Evolutionary conservation across 1,140 invertebrate genomes (phyloP), one percentile per base, ranked within the genome.

Genomic region (Drosophila ananassae): DNA sequence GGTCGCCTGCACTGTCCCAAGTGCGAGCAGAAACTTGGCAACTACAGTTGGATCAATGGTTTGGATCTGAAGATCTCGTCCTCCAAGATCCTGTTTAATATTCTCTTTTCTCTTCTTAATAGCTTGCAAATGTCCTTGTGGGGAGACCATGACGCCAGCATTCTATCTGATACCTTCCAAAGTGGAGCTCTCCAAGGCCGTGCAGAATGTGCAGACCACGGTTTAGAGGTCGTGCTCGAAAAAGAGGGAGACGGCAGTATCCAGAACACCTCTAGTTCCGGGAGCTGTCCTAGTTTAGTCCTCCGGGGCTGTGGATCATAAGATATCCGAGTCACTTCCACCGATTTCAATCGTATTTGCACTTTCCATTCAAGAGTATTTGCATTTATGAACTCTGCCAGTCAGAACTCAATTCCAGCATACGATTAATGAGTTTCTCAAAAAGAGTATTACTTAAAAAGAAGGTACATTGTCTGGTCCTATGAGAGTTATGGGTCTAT

Each of bases 91-190:
- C n/a, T 0, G 0, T 9, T 10, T 28, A 4, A 41, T 3, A 3
- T 12, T 4, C 0, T 28, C n/a, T 4, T 25, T 7, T 37, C 12
- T 12, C 1, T 37, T 37, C 4, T 1, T 37, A 52, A 39, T 93
- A 93, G 95, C 95, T 57, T 96, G 95, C 79, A 95, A 96, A 66
- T 97, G 97, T 92, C 96, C 96, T 2, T 97, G 97, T 91, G 96
- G 96, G 2, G 95, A 95, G 64, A 96, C 96, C 91, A 95, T 97
- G 56, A 95, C 96, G 17, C 97, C 97, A 1, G 96, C 96, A 7
- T 97, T 97, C 93, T 97, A 97, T 92, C 92, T 97, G 53, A 95
- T 96, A 78, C 96, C 96, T 50, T 97, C 96, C 3, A 97, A 97
- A 92, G 95, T 97, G 46, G 97, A 97, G 90, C 95, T 96, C 93